phyloP scores from a whole-genome alignment of 92 coral and sea anemone species.

The Heliopora coerulea region DNA sequence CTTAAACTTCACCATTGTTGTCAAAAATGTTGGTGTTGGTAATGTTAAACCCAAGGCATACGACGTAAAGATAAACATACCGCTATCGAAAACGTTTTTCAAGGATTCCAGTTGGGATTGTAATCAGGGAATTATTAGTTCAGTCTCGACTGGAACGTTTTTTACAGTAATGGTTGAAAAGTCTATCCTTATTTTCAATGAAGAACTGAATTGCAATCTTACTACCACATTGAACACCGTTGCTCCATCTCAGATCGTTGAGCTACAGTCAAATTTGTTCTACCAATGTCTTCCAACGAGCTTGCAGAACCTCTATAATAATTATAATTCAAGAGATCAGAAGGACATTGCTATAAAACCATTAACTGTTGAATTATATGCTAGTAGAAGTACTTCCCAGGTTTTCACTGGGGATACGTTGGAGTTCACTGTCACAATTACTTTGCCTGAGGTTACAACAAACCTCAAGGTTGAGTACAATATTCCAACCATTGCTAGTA shows the following conservation, averaged over 20 bases:
- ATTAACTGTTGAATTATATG: slow-evolving; percentile 3
- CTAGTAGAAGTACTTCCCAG: slow-evolving; percentile 51
- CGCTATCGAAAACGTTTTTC: slow-evolving; percentile 35
- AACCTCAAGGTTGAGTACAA: slow-evolving; percentile 47
- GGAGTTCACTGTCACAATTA: slow-evolving; percentile 53
- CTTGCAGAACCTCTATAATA: slow-evolving; percentile 20
- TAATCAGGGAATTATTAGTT: slow-evolving; percentile 10
- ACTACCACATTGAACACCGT: slow-evolving; percentile 25
- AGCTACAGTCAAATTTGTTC: neutral
- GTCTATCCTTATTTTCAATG: slow-evolving; percentile 1
- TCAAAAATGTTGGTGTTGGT: slow-evolving; percentile 54
- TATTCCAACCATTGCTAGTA: slow-evolving; percentile 59
- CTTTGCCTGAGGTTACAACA: slow-evolving; percentile 75
- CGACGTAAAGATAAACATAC: slow-evolving; percentile 47
- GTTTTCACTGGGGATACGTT: slow-evolving; percentile 71
- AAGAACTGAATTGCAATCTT: slow-evolving; percentile 20
- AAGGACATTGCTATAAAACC: slow-evolving; percentile 5
- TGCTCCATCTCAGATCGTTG: slow-evolving; percentile 9
- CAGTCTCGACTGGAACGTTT: neutral
- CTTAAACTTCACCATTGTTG: slow-evolving; percentile 58
- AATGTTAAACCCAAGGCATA: slow-evolving; percentile 54
- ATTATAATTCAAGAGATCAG: neutral
- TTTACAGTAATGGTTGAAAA: neutral
- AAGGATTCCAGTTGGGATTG: slow-evolving; percentile 3
- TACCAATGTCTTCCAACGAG: slow-evolving; percentile 31